These are phyloP conservation scores for Thereuonema tuberculata DNA, from an alignment of 1,140 invertebrate genomes.

Conservation along the genomic window DNA sequence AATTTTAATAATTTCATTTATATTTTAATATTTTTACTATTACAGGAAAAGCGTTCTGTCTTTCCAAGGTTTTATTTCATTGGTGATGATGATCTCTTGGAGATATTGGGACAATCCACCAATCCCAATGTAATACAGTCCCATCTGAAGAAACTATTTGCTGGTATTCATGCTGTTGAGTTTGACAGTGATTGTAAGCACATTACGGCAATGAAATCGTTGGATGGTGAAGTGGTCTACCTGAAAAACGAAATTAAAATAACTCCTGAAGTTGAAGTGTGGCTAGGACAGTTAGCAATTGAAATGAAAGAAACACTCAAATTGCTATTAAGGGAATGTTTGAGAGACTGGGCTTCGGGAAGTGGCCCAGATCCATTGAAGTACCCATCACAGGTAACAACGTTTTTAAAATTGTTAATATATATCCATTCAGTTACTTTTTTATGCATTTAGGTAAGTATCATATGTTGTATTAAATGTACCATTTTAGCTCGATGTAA, in stretches of 20 bases:
- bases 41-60: constrained; percentile 73
- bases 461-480: no score
- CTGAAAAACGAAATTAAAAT: constrained; percentile 61
- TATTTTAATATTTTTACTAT: constrained; percentile 16
- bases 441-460: no score
- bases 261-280: constrained; percentile 66
- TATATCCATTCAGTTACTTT: not conserved
- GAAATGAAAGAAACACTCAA: constrained; percentile 68
- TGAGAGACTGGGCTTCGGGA: constrained; percentile 38
- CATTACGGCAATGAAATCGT: constrained; percentile 59
- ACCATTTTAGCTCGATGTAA: no score
- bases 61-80: constrained; percentile 95
- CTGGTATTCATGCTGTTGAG: constrained; percentile 64
- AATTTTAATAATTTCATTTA: no score
- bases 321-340: constrained; percentile 49
- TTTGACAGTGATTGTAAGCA: constrained; percentile 46
- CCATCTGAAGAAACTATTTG: constrained; percentile 89
- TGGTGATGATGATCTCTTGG: constrained; percentile 89
- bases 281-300: constrained; percentile 61
- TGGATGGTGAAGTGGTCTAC: constrained; percentile 69
- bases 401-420: not conserved
- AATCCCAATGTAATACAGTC: constrained; percentile 75
- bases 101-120: constrained; percentile 77
- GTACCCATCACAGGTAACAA: constrained; percentile 54
- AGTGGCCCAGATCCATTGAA: constrained; percentile 51